Evolutionary conservation across 2,113 vertebrate genomes (phyloP).

Genomic region (Nyctereutes procyonoides): DNA sequence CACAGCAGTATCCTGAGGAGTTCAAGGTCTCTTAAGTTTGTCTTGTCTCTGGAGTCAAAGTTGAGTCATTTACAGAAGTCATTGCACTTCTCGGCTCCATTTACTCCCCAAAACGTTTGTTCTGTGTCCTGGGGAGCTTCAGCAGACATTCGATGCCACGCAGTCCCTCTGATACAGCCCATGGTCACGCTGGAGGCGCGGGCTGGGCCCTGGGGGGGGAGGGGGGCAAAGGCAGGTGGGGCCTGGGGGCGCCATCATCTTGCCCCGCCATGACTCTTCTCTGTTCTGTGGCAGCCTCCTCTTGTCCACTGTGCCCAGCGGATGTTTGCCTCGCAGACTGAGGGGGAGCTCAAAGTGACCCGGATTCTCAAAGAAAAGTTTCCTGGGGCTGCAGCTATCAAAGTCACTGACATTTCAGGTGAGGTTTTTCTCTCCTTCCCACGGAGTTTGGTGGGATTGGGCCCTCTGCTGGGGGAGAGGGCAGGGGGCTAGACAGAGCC

Average conservation of each 20-base stretch:
- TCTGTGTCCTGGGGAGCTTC: neutral
- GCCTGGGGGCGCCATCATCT: neutral
- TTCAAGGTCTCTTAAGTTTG: neutral
- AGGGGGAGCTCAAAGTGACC: constrained; percentile 90
- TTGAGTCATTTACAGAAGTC: neutral
- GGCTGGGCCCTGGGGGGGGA: no score
- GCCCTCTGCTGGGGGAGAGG: neutral
- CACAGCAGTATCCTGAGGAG: neutral
- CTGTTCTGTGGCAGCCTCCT: constrained; percentile 62
- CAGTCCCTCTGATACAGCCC: neutral
- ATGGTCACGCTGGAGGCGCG: fast-evolving
- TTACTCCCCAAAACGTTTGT: neutral
- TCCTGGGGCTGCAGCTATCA: constrained; percentile 90
- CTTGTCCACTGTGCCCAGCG: constrained; percentile 76
- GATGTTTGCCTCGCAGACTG: constrained; percentile 86
- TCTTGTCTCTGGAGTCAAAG: neutral
- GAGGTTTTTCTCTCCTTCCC: constrained; percentile 27
- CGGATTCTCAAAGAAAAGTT: constrained; percentile 91
- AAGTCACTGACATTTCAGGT: constrained; percentile 96
- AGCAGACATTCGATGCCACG: neutral
- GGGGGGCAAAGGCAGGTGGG: neutral
- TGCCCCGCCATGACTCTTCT: neutral
- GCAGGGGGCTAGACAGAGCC: neutral
- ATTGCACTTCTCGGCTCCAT: neutral
- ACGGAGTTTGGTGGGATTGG: neutral